Conservation (phyloP, 2,888 invertebrate species). For the Lithophane leautieri region DNA sequence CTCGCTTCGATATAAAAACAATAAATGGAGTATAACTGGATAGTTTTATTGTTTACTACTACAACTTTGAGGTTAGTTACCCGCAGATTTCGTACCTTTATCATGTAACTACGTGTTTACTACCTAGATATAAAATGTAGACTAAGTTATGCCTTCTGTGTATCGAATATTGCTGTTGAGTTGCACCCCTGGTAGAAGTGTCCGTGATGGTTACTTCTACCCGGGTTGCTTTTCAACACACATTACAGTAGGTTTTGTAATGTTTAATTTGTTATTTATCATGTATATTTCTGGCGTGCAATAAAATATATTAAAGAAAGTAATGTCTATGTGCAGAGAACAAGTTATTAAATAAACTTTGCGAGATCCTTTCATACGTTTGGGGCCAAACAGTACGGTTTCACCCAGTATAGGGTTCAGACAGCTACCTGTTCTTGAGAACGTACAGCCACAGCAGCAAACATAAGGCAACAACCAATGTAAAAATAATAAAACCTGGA, state of each 20-base stretch:
- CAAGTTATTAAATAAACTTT: neutral
- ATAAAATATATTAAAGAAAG: neutral
- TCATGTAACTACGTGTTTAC: slow-evolving; percentile 9
- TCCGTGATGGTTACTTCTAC: no score
- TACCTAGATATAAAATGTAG: slow-evolving; percentile 13
- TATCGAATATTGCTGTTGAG: no score
- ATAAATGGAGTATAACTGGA: slow-evolving; percentile 32
- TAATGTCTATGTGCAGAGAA: neutral
- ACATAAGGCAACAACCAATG: neutral
- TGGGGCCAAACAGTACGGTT: no score
- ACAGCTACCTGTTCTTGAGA: neutral
- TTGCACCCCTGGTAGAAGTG: neutral
- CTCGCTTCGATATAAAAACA: slow-evolving; percentile 29
- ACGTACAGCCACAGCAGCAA: neutral
- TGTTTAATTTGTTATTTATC: neutral
- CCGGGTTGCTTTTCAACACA: neutral
- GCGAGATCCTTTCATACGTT: neutral
- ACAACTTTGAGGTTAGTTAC: slow-evolving; percentile 23
- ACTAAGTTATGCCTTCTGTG: neutral
- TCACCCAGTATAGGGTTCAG: neutral
- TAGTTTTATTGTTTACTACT: slow-evolving; percentile 47
- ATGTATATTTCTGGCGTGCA: neutral
- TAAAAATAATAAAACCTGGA: neutral
- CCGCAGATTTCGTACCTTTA: slow-evolving; percentile 16
- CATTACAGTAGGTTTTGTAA: neutral